Evolutionary conservation across 1,140 invertebrate species (phyloP).

Genomic region (Rhagoletis pomonella): DNA sequence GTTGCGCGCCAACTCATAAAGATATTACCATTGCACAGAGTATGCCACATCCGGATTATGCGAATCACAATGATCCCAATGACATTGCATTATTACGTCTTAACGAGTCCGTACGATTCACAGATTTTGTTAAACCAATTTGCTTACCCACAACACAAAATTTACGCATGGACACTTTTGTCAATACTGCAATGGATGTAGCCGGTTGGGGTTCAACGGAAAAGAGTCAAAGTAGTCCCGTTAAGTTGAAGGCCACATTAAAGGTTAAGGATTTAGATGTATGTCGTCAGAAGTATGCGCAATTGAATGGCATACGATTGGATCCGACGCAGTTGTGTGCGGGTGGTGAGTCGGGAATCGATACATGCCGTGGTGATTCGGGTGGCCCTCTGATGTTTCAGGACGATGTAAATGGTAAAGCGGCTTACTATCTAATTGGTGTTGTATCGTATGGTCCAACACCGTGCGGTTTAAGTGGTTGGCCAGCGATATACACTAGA

Average conservation of each 20-base stretch:
- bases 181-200: slow-evolving; percentile 78
- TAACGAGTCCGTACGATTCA: slow-evolving; percentile 76
- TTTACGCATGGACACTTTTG: slow-evolving; percentile 72
- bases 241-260: slow-evolving; percentile 64
- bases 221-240: slow-evolving; percentile 66
- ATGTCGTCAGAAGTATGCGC: slow-evolving; percentile 62
- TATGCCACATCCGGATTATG: slow-evolving; percentile 80
- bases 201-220: slow-evolving; percentile 90
- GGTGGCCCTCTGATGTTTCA: slow-evolving; percentile 80
- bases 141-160: slow-evolving; percentile 79
- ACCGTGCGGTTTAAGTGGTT: slow-evolving; percentile 81
- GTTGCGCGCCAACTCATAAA: slow-evolving; percentile 68
- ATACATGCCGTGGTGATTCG: slow-evolving; percentile 83
- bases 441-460: slow-evolving; percentile 85
- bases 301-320: background rate
- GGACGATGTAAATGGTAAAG: slow-evolving; percentile 54
- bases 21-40: slow-evolving; percentile 77
- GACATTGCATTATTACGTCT: slow-evolving; percentile 83
- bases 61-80: slow-evolving; percentile 75
- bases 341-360: slow-evolving; percentile 78
- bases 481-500: slow-evolving; percentile 86
- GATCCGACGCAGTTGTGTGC: slow-evolving; percentile 77
- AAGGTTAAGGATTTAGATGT: slow-evolving; percentile 60
- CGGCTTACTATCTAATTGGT: slow-evolving; percentile 76
- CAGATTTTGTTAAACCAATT: slow-evolving; percentile 80